Base-by-base conservation (phyloP, 1,140 invertebrate genomes). In the Dolichoris vasculosae region DNA sequence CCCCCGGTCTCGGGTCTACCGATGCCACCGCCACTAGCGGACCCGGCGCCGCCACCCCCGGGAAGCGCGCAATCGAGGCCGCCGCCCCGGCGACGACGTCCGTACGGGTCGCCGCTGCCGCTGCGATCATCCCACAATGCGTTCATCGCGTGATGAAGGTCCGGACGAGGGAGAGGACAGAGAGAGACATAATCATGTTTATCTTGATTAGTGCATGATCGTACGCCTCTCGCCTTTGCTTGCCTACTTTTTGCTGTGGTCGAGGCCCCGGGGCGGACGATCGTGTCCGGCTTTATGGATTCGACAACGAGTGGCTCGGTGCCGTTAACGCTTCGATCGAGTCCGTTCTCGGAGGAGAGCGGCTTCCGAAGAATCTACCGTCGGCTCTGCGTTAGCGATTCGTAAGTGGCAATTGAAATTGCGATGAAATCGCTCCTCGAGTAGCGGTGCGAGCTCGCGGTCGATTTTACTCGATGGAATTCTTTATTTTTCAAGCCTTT, bases 21-120 rank as follows among this genome's bases (percentile, higher is more conserved):
- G 87, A 91, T 88, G 89, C 92, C 87, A 92, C 93, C 91, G 92
- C 91, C 88, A 92, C 90, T 92, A 93, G 88, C 93, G 93, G 90
- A 91, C 90, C 89, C 91, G 89, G 92, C 90, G 89, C 91, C 92
- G 90, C 90, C 90, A 89, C 89, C 91, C 90, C 91, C 91, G 91
- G 92, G 92, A 90, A 91, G 64, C 35, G n/a, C 88, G 89, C 90
- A 90, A 88, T 89, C 91, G 90, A 91, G 90, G 88, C 90, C 92
- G 91, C 92, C 55, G 30, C 92, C 91, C 90, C 92, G 90, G 88
- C 88, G 91, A 90, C 91, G 91, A 89, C 91, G 90, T 91, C 92
- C 90, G 92, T 91, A 64, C 30, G 59, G 88, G 89, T 90, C 91
- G 89, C 90, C 92, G 91, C 92, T 89, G 89, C 90, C 35, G 38